A percentile compares a stretch with the other conserved stretches of the same genome.
Conservation (phyloP, 2,888 invertebrate genomes). For the Xanthia togata region DNA sequence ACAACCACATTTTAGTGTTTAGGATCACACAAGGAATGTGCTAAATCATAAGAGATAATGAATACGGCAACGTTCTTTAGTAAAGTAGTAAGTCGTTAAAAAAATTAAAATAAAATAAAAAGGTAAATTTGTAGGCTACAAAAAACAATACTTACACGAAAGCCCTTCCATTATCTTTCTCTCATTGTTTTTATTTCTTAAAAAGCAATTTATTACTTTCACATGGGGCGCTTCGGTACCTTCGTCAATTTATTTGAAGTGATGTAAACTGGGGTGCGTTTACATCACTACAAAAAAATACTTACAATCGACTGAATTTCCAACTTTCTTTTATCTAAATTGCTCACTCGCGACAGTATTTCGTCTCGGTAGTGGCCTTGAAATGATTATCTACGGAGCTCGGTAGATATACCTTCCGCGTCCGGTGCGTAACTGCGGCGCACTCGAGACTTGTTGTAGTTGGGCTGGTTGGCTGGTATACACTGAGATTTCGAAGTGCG, state of each 20-base stretch:
- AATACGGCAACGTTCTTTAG: not conserved
- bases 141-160: not conserved
- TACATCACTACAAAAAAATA: not conserved
- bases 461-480: too few relatives aligned
- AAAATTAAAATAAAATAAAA: not conserved
- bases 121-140: not conserved
- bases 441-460: too few relatives aligned
- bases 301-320: not conserved
- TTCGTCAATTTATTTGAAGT: conserved; percentile 5
- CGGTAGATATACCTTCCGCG: too few relatives aligned
- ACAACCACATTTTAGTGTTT: not conserved
- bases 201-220: conserved; percentile 19
- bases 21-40: too few relatives aligned
- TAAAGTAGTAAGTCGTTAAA: too few relatives aligned
- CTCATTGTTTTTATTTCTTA: not conserved
- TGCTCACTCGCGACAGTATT: not conserved
- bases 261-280: too few relatives aligned
- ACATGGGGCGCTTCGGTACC: not conserved
- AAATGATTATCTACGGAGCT: too few relatives aligned
- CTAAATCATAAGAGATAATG: not conserved
- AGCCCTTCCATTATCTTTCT: not conserved
- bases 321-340: not conserved
- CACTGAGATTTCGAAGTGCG: too few relatives aligned
- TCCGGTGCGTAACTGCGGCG: too few relatives aligned
- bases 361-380: too few relatives aligned